Base-by-base conservation (phyloP, 2,797 vertebrate genomes). In the Leptatherina wallacei region DNA sequence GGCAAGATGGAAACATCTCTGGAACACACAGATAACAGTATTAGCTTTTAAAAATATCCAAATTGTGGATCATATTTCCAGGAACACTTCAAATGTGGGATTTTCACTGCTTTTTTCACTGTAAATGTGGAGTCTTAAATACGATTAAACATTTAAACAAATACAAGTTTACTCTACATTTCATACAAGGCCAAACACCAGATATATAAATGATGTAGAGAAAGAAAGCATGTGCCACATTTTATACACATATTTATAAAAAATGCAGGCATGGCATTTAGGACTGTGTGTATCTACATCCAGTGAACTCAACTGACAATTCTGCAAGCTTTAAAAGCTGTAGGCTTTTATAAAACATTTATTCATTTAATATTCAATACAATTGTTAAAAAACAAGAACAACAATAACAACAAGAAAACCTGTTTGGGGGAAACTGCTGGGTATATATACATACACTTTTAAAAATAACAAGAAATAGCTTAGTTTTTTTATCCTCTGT, bases 1-100 rank as follows among this genome's bases (percentile, higher is more conserved):
- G 59, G 24, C 3, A 69, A 70, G 58, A 75, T 58, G 70, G 22
- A 70, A 71, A 85, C 49, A 63, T 54, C 69, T 88, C 24, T 2
- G 40, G 58, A 73, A 61, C 33, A 58, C 22, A 38, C 2, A 58
- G 12, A 33, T 75, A 76, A 68, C 0, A 60, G 24, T 14, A 40
- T 4, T 57, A 49, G 11, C 16, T 54, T 32, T 42, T 76, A 2
- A 56, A 54, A 57, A 78, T 63, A 10, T 13, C 0, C 24, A 24
- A 42, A 61, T 52, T 66, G 3, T 32, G 6, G 13, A 27, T 52
- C 29, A 16, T 32, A 22, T 67, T 77, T 59, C 24, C 16, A 57
- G 27, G 42, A 55, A 61, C 5, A 22, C 2, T 27, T 65, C 0
- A 22, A 47, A 67, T 44, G 20, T 73, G 47, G 38, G 42, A 32